Percentiles rank a stretch among this genome's conserved stretches.
phyloP scores from a whole-genome alignment of 1,140 invertebrate species.

The Tribolium castaneum region DNA sequence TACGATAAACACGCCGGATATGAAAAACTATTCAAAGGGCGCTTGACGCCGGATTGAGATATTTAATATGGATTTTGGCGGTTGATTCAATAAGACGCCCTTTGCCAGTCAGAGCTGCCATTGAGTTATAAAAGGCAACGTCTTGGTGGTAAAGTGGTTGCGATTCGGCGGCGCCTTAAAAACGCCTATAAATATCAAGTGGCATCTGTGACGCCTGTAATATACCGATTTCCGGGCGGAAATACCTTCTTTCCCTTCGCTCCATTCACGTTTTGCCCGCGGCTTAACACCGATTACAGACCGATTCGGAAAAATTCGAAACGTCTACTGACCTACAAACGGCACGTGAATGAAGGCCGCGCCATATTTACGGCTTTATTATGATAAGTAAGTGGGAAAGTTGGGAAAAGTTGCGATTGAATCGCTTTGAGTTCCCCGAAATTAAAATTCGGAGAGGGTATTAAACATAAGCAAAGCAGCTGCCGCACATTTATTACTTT shows the following conservation, averaged over 20 bases:
- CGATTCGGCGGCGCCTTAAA: slow-evolving; percentile 28
- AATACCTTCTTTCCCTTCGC: slow-evolving; percentile 14
- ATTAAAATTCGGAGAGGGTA: neutral
- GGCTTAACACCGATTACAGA: neutral
- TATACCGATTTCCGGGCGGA: slow-evolving; percentile 45
- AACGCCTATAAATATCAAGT: slow-evolving; percentile 45
- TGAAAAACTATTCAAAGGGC: slow-evolving; percentile 19
- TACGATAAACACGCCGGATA: neutral
- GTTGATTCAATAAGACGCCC: slow-evolving; percentile 26
- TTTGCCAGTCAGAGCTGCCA: neutral
- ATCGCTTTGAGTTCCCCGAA: neutral
- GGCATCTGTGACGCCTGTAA: slow-evolving; percentile 46
- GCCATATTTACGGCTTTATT: slow-evolving; percentile 2
- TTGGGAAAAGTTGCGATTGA: neutral
- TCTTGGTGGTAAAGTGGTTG: slow-evolving; percentile 14
- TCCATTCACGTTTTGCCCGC: neutral
- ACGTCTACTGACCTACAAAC: neutral
- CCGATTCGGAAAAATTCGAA: neutral
- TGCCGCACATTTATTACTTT: neutral
- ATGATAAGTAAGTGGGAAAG: slow-evolving; percentile 1
- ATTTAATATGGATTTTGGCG: slow-evolving; percentile 17
- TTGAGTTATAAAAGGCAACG: slow-evolving; percentile 28
- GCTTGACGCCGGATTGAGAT: slow-evolving; percentile 8
- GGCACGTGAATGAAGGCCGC: neutral
- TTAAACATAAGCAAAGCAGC: neutral